Evolutionary conservation across 2,888 invertebrate species (phyloP), one percentile per base, ranked within the genome.

Genomic region (Ichneumon xanthorius): DNA sequence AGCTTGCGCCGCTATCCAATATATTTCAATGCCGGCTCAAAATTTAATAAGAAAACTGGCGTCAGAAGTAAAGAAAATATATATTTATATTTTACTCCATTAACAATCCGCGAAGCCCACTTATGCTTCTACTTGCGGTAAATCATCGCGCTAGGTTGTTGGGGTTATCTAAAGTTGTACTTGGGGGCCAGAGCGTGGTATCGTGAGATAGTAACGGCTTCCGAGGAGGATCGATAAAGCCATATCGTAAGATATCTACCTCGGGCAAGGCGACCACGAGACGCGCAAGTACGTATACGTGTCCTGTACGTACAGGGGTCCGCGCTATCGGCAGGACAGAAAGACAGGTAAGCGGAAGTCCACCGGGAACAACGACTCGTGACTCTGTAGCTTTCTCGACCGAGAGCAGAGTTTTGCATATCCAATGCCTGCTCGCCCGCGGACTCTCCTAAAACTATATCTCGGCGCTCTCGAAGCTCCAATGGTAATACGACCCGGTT

Each of bases 401-500:
- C 55, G 76, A n/a, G 88, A 89, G 88, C 58, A 14, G 88, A 89
- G 88, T 92, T 92, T 91, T 91, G 88, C 90, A 90, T 88, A 89
- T 88, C 67, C 84, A 87, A 89, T 89, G 84, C 37, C 58, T 22
- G 22, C n/a, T 26, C 19, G 37, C 26, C 5, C 48, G 53, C 50
- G 65, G 48, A 76, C 65, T 65, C 50, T 53, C 40, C 53, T 50
- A 53, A 77, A 77, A 65, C 63, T 76, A 45, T 75, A 53, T 53
- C 37, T 53, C 37, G 16, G 11, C 14, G 37, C 37, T 53, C 53
- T 53, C 76, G 19, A 76, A n/a, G 50, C 40, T 67, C 67, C 67
- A 7, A 37, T 53, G 76, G 65, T 77, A 77, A 77, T 67, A 55
- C 67, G 53, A 67, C 26, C 65, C 53, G 26, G 9, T 50, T 26